Evolutionary conservation across 1,140 invertebrate species (phyloP).

Genomic region (Papilio machaon): DNA sequence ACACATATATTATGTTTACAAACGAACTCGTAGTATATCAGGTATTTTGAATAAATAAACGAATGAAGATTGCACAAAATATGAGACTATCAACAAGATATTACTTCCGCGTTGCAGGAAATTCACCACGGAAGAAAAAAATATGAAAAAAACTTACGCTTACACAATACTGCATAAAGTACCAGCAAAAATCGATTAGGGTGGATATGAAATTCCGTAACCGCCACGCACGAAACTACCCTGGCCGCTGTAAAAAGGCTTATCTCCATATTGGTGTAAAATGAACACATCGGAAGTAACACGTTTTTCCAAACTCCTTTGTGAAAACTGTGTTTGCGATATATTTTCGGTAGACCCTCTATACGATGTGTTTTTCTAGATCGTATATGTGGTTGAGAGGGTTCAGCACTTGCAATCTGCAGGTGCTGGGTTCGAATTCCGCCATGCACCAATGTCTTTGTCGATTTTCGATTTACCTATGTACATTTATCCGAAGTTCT

Average conservation of each 20-base stretch:
- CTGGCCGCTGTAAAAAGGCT: constrained; percentile 17
- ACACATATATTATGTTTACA: no score
- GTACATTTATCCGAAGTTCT: no score
- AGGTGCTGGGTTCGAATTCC: no score
- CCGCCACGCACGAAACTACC: constrained; percentile 22
- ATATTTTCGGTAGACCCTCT: neutral
- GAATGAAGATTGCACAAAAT: neutral
- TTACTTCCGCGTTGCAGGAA: neutral
- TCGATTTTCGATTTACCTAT: no score
- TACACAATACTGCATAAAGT: constrained; percentile 21
- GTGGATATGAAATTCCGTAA: constrained; percentile 20
- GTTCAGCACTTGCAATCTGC: no score
- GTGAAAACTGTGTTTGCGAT: neutral
- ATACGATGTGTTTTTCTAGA: neutral
- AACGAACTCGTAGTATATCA: no score
- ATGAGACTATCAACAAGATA: constrained; percentile 1
- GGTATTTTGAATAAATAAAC: neutral
- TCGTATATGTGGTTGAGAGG: neutral
- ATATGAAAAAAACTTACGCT: neutral
- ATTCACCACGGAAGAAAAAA: neutral
- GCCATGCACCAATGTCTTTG: no score
- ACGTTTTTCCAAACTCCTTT: constrained; percentile 12
- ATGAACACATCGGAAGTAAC: constrained; percentile 27
- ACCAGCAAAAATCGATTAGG: constrained; percentile 16
- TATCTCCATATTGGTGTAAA: constrained; percentile 23